A percentile compares a stretch with the other conserved stretches of the same genome.
These are phyloP conservation scores for Ptilorrhoa leucosticta DNA, from an alignment of 2,113 vertebrate species.

Conservation along the genomic window DNA sequence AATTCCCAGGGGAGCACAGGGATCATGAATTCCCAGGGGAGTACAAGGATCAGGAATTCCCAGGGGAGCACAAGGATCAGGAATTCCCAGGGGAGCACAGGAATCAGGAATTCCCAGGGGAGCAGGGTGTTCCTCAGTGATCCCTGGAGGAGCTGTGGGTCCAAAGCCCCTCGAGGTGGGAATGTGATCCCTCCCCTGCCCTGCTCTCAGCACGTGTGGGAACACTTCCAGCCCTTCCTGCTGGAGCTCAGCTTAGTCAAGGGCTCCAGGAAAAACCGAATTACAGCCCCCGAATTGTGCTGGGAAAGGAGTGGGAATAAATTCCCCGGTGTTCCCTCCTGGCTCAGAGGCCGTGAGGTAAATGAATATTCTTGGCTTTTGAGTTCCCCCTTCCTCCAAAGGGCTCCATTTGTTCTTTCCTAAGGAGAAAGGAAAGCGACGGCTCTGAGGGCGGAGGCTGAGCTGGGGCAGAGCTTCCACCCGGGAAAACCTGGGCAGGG, in stretches of 20 bases:
- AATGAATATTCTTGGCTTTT: neutral
- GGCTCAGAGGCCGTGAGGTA: neutral
- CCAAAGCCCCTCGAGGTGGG: fast-evolving
- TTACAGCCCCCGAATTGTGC: too few relatives aligned
- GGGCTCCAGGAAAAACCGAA: neutral
- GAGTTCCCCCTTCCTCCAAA: neutral
- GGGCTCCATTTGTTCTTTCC: neutral
- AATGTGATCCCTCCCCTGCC: neutral
- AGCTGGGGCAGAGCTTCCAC: neutral
- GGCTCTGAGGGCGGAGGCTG: neutral
- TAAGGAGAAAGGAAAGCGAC: neutral
- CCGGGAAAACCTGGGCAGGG: neutral
- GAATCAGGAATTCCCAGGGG: neutral
- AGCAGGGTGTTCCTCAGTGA: neutral
- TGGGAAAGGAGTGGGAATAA: neutral
- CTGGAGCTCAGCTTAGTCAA: neutral
- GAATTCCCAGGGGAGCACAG: neutral
- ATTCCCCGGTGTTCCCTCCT: neutral
- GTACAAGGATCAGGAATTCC: neutral
- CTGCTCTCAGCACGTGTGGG: fast-evolving
- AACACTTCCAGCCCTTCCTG: neutral
- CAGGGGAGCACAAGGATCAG: neutral
- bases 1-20: neutral
- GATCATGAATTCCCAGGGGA: neutral
- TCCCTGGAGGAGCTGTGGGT: too few relatives aligned